A percentile compares a stretch with the other conserved stretches of the same genome.
Evolutionary conservation across 2,888 invertebrate genomes (phyloP).

Genomic region (Chrysolina haemoptera): DNA sequence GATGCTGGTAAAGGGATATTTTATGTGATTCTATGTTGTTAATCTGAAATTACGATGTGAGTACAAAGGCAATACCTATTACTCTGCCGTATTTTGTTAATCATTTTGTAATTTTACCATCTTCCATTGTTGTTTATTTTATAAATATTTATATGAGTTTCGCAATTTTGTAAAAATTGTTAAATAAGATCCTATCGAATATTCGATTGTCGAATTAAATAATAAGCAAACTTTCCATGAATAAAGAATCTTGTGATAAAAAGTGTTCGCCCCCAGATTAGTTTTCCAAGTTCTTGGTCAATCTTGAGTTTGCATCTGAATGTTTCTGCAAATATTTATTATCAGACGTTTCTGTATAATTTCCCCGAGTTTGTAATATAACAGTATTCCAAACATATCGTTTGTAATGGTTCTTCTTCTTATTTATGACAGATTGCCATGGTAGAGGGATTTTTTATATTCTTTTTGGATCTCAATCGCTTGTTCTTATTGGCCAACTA

Average conservation of each 20-base stretch:
- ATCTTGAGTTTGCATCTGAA: neutral
- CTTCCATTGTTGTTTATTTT: conserved; percentile 66
- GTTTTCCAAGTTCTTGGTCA: neutral
- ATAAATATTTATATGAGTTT: conserved; percentile 63
- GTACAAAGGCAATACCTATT: conserved; percentile 58
- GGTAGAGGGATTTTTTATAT: conserved; percentile 65
- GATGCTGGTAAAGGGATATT: conserved; percentile 24
- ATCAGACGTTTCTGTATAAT: conserved; percentile 9
- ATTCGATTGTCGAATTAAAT: neutral
- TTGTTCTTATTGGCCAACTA: conserved; percentile 56
- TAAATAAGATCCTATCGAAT: conserved; percentile 11
- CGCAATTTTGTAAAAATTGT: conserved; percentile 47
- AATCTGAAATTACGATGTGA: conserved; percentile 58
- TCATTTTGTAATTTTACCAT: conserved; percentile 61
- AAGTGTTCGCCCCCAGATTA: neutral
- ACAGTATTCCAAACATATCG: conserved; percentile 48
- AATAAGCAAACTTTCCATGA: neutral
- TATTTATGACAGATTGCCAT: conserved; percentile 65
- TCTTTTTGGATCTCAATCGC: conserved; percentile 66
- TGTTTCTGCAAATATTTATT: neutral
- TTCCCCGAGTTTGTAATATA: conserved; percentile 38
- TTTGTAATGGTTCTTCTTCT: conserved; percentile 46
- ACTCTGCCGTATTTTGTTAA: conserved; percentile 52
- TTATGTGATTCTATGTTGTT: conserved; percentile 34
- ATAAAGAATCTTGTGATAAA: conserved; percentile 18